Conservation (phyloP, 2,888 invertebrate genomes). For the Odontocolon sp. region DNA sequence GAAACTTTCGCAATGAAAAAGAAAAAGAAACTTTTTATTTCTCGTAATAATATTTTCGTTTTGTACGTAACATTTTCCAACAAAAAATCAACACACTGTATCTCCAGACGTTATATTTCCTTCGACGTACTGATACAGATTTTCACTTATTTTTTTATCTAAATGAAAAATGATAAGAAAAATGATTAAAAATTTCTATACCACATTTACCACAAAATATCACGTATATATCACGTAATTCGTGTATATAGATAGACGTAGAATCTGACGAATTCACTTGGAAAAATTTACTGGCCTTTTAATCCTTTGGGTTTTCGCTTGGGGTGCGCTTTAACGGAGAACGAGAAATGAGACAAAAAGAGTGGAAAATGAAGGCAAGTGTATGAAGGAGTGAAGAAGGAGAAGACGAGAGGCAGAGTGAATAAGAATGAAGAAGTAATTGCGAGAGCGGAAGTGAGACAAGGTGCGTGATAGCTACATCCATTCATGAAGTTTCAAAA, state of each 20-base stretch:
- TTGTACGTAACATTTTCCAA: too few species aligned
- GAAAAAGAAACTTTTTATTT: neutral
- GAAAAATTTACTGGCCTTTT: neutral
- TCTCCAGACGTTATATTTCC: too few species aligned
- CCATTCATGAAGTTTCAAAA: slow-evolving; percentile 72
- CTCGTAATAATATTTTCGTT: too few species aligned
- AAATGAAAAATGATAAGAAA: too few species aligned
- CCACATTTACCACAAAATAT: too few species aligned
- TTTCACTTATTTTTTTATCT: neutral
- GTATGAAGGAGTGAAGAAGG: neutral
- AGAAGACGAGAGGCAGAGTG: slow-evolving; percentile 5
- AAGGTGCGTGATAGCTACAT: slow-evolving; percentile 63
- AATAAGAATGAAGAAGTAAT: slow-evolving; percentile 15
- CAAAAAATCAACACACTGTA: too few species aligned
- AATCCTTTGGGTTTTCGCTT: neutral
- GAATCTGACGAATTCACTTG: neutral
- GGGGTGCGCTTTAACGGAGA: slow-evolving; percentile 7
- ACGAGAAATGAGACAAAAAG: slow-evolving; percentile 3
- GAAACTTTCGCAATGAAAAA: neutral
- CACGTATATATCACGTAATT: too few species aligned
- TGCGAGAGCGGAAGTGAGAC: slow-evolving; percentile 10
- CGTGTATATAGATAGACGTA: too few species aligned
- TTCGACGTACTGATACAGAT: neutral
- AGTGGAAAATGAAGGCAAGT: slow-evolving; percentile 37
- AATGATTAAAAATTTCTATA: too few species aligned